phyloP scores from a whole-genome alignment of 2,113 vertebrate species.

The Thalassarche chlororhynchos region DNA sequence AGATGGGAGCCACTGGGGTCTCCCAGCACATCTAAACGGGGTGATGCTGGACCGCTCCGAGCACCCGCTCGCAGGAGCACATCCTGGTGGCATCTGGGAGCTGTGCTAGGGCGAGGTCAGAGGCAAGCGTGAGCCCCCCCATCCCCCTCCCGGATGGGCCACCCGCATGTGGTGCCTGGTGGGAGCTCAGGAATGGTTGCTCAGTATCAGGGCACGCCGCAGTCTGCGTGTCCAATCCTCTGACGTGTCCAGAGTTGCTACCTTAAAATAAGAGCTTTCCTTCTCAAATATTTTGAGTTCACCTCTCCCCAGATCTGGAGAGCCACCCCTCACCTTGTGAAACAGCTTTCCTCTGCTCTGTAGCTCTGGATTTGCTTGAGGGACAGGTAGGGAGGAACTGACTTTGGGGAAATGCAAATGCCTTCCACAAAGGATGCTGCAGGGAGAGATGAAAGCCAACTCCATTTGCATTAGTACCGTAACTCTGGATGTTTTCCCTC shows the following conservation, averaged over 20 bases:
- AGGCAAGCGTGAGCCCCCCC: rapidly evolving
- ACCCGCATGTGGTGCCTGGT: not conserved
- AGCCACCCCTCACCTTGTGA: not conserved
- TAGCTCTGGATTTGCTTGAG: not conserved
- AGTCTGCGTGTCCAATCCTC: not conserved
- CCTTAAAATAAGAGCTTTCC: not conserved
- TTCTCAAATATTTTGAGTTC: not conserved
- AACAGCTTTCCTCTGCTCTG: not conserved
- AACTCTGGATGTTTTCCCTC: constrained; percentile 51
- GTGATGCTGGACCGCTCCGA: not conserved
- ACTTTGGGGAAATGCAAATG: constrained; percentile 56
- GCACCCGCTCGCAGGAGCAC: not conserved
- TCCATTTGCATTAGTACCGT: constrained; percentile 40
- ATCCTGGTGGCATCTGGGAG: rapidly evolving
- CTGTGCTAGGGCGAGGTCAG: not conserved
- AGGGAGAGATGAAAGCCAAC: constrained; percentile 62
- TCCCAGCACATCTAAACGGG: rapidly evolving
- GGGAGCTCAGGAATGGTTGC: not conserved
- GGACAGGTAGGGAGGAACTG: not conserved
- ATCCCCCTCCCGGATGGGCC: no score
- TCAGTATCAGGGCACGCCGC: not conserved
- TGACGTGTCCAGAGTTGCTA: not conserved
- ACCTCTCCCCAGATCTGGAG: not conserved
- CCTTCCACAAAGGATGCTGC: constrained; percentile 46
- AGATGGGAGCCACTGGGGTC: not conserved